Conservation (phyloP, 2,888 invertebrate genomes). For the Xestia sexstrigata region DNA sequence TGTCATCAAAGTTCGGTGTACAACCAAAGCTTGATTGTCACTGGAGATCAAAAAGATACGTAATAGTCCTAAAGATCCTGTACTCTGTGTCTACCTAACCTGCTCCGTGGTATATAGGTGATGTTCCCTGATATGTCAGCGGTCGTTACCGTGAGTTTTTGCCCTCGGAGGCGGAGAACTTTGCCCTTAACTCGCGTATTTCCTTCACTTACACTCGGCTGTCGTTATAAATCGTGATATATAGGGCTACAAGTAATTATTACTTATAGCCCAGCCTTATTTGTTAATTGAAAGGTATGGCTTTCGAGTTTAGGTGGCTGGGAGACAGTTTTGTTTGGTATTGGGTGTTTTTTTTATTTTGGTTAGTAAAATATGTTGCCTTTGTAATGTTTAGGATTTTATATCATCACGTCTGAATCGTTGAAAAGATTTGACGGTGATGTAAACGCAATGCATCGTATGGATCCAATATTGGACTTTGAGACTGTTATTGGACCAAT, state of each 20-base stretch:
- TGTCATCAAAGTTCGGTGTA: too few relatives aligned
- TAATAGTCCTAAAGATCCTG: background rate
- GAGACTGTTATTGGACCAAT: background rate
- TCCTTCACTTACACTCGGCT: slow-evolving; percentile 65
- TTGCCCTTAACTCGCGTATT: slow-evolving; percentile 66
- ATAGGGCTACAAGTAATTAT: slow-evolving; percentile 66
- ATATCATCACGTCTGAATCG: background rate
- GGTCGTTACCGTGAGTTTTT: slow-evolving; percentile 67
- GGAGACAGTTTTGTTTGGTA: slow-evolving; percentile 30
- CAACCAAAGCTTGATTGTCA: too few relatives aligned
- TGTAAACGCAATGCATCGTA: background rate
- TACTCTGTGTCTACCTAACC: background rate
- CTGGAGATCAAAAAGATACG: too few relatives aligned
- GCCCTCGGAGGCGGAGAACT: slow-evolving; percentile 59
- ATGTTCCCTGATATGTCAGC: slow-evolving; percentile 53
- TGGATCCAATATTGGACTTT: background rate
- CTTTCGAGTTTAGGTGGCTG: slow-evolving; percentile 41
- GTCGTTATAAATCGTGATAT: slow-evolving; percentile 68
- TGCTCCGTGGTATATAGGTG: slow-evolving; percentile 23
- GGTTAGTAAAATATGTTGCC: background rate
- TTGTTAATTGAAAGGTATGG: slow-evolving; percentile 67
- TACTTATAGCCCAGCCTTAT: slow-evolving; percentile 61
- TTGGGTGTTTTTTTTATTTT: slow-evolving; percentile 28
- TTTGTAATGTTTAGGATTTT: background rate
- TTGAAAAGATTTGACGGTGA: background rate